Evolutionary conservation across 2,113 vertebrate species (phyloP).

Genomic region (Megaleporinus macrocephalus): DNA sequence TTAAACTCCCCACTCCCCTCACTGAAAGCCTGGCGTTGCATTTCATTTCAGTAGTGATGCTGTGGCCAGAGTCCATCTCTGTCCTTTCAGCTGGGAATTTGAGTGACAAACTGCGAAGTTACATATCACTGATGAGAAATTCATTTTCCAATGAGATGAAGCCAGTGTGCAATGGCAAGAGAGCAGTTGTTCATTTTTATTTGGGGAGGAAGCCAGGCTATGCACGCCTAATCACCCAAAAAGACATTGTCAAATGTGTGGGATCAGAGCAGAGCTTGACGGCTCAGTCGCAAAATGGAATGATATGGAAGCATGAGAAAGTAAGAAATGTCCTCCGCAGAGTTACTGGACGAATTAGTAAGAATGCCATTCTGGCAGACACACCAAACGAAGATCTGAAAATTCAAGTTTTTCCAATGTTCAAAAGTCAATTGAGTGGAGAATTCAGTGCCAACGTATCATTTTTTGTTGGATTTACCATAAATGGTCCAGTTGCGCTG

Average conservation of each 20-base stretch:
- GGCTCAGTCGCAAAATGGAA: constrained; percentile 63
- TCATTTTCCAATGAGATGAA: constrained; percentile 59
- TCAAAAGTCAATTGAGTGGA: constrained; percentile 60
- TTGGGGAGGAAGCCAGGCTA: constrained; percentile 66
- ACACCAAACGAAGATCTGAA: constrained; percentile 48
- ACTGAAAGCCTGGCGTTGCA: constrained; percentile 50
- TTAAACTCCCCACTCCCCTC: rapidly evolving
- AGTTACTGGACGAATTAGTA: constrained; percentile 47
- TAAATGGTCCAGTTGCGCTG: constrained; percentile 70
- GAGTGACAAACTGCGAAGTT: constrained; percentile 13
- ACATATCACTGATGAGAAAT: constrained; percentile 64
- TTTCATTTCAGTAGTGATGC: constrained; percentile 67
- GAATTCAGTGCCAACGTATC: constrained; percentile 49
- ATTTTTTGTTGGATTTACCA: constrained; percentile 71
- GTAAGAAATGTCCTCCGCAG: constrained; percentile 60
- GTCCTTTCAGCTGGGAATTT: rapidly evolving
- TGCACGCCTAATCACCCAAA: constrained; percentile 54
- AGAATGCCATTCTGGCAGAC: constrained; percentile 39
- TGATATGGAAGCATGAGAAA: constrained; percentile 61
- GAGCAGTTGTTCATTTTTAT: constrained; percentile 67
- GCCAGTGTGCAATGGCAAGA: constrained; percentile 60
- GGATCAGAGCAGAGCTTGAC: constrained; percentile 3
- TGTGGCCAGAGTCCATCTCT: constrained; percentile 57
- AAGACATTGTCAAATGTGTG: constrained; percentile 45
- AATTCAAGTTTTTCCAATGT: constrained; percentile 63